Evolutionary conservation across 2,113 vertebrate genomes (phyloP).

Genomic region (Dunckerocampus dactyliophorus): DNA sequence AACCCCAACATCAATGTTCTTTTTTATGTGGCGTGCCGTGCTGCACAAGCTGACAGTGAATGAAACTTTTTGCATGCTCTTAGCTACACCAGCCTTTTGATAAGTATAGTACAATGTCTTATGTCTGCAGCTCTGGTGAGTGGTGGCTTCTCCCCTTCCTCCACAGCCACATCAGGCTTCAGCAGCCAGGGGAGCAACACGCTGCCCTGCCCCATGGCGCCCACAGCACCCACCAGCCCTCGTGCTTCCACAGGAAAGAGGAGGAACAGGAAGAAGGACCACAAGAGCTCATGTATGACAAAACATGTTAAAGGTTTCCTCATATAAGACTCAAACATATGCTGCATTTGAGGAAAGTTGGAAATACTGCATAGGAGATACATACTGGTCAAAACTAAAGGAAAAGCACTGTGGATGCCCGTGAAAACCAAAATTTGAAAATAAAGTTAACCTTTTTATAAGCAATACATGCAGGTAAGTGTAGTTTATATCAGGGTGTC

Average conservation of each 20-base stretch:
- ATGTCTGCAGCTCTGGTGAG: slow-evolving; percentile 80
- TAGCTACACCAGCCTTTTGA: slow-evolving; percentile 16
- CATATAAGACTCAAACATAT: neutral
- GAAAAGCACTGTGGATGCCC: too few relatives aligned
- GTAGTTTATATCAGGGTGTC: too few relatives aligned
- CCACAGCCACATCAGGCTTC: slow-evolving; percentile 81
- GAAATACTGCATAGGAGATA: neutral
- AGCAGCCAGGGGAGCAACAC: slow-evolving; percentile 84
- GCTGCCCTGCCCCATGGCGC: slow-evolving; percentile 63
- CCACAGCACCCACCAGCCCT: slow-evolving; percentile 82
- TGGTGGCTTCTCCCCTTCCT: slow-evolving; percentile 86
- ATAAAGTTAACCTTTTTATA: too few relatives aligned
- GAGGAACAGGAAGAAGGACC: slow-evolving; percentile 84
- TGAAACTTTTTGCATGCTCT: neutral
- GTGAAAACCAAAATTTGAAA: too few relatives aligned
- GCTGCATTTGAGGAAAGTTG: neutral
- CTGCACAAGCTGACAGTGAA: neutral
- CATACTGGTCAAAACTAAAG: too few relatives aligned
- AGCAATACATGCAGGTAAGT: too few relatives aligned
- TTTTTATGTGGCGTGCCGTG: slow-evolving; percentile 1
- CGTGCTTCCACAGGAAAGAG: slow-evolving; percentile 79
- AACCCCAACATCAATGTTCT: slow-evolving; percentile 1
- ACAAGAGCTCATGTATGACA: slow-evolving; percentile 88
- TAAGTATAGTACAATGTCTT: slow-evolving; percentile 34
- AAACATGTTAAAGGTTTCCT: neutral